Conservation (phyloP, 2,113 vertebrate species). For the Podarcis cretensis region DNA sequence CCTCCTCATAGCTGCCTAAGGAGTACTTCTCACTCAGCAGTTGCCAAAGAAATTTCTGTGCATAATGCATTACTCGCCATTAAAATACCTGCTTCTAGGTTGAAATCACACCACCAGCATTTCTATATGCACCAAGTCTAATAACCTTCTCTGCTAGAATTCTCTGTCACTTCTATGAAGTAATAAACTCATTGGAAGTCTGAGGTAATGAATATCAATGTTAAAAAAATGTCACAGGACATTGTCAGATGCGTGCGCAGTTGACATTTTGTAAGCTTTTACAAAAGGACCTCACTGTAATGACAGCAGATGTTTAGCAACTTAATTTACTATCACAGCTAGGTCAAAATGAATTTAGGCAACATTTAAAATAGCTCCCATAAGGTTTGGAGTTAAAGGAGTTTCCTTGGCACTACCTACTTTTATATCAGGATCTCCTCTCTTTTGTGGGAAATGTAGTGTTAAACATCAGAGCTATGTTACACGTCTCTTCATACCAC, state of each 20-base stretch:
- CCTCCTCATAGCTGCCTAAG: not conserved
- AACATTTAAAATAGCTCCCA: slow-evolving; percentile 59
- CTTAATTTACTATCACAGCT: slow-evolving; percentile 50
- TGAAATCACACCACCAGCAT: slow-evolving; percentile 51
- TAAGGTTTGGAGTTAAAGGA: slow-evolving; percentile 54
- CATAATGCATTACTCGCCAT: slow-evolving; percentile 39
- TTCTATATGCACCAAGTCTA: slow-evolving; percentile 35
- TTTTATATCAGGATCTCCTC: not conserved
- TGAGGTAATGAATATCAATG: slow-evolving; percentile 1
- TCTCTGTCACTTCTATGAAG: slow-evolving; percentile 37
- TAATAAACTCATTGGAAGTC: slow-evolving; percentile 20
- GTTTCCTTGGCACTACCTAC: not conserved
- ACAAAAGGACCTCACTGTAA: slow-evolving; percentile 37
- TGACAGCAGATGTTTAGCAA: not conserved
- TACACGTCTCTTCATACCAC: not conserved
- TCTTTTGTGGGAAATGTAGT: not conserved
- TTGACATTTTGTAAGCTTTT: too few species aligned
- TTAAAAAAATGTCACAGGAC: slow-evolving; percentile 21
- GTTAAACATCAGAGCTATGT: not conserved
- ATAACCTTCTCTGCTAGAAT: slow-evolving; percentile 46
- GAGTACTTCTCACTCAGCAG: slow-evolving; percentile 48
- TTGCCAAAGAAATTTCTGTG: slow-evolving; percentile 42
- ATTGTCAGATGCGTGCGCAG: not conserved
- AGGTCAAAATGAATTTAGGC: slow-evolving; percentile 62
- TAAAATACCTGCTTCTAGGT: slow-evolving; percentile 53